These are phyloP conservation scores for Sminthurides bifidus DNA, from an alignment of 1,140 invertebrate genomes.

Conservation along the genomic window DNA sequence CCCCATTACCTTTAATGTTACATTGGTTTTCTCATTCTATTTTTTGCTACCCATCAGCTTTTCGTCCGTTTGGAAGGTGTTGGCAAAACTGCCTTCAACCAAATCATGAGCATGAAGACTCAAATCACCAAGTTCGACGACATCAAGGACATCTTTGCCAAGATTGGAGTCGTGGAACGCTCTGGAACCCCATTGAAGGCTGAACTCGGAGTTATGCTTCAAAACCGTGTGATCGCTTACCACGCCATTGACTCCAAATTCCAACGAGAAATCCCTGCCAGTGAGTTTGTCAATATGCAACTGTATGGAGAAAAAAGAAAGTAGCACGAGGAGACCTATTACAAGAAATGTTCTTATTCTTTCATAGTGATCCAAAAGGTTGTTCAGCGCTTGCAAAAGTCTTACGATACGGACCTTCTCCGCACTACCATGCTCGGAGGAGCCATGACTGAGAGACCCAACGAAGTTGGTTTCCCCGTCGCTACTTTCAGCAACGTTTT, in stretches of 20 bases:
- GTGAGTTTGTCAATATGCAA: conserved; percentile 3
- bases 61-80: conserved; percentile 30
- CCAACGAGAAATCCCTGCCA: neutral
- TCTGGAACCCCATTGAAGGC: conserved; percentile 17
- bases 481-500: conserved; percentile 17
- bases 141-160: conserved; percentile 16
- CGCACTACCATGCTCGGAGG: conserved; percentile 26
- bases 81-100: conserved; percentile 19
- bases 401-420: conserved; percentile 25
- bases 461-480: conserved; percentile 25
- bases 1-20: neutral
- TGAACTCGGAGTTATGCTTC: conserved; percentile 27
- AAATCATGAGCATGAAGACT: conserved; percentile 27
- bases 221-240: conserved; percentile 24
- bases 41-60: conserved; percentile 7
- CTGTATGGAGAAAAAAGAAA: too few species aligned
- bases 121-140: conserved; percentile 18
- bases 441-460: conserved; percentile 20
- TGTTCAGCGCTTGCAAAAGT: conserved; percentile 14
- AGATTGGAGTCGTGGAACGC: conserved; percentile 30
- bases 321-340: too few species aligned
- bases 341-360: too few species aligned
- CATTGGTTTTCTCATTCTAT: neutral
- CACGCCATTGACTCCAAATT: conserved; percentile 24
- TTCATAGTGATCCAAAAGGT: conserved; percentile 22